Evolutionary conservation across 2,113 vertebrate genomes (phyloP).

Genomic region (Agapornis roseicollis): DNA sequence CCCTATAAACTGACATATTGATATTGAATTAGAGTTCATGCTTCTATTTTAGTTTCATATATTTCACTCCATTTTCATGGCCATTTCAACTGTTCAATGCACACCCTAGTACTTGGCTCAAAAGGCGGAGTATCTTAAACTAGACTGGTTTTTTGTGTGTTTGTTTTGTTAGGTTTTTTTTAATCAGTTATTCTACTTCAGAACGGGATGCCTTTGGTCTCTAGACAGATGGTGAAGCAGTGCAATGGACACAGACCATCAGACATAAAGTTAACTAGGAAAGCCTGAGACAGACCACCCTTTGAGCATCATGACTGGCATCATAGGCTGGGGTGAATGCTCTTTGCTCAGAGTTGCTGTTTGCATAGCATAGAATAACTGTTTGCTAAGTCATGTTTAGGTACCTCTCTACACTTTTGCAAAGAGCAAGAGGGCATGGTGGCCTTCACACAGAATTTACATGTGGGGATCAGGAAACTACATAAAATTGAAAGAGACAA

Average conservation of each 20-base stretch:
- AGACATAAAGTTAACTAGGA: neutral
- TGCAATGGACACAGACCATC: neutral
- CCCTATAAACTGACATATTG: neutral
- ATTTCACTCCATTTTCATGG: neutral
- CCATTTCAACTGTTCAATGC: neutral
- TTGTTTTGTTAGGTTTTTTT: neutral
- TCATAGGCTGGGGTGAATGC: neutral
- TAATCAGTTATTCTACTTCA: neutral
- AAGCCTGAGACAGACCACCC: neutral
- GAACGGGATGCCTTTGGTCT: slow-evolving; percentile 39
- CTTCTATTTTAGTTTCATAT: neutral
- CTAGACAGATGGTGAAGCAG: neutral
- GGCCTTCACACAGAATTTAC: neutral
- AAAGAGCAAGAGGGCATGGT: neutral
- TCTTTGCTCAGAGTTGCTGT: slow-evolving; percentile 47
- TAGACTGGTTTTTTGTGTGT: neutral
- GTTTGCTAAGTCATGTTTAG: slow-evolving; percentile 42
- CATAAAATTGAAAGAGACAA: neutral
- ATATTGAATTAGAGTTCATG: neutral
- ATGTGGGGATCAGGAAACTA: neutral
- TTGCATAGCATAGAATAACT: slow-evolving; percentile 58
- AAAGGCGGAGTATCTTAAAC: neutral
- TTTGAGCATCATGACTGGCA: neutral
- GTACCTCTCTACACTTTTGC: neutral
- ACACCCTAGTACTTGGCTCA: neutral